Conservation (phyloP, 1,140 invertebrate species). For the Meloidogyne exigua region DNA sequence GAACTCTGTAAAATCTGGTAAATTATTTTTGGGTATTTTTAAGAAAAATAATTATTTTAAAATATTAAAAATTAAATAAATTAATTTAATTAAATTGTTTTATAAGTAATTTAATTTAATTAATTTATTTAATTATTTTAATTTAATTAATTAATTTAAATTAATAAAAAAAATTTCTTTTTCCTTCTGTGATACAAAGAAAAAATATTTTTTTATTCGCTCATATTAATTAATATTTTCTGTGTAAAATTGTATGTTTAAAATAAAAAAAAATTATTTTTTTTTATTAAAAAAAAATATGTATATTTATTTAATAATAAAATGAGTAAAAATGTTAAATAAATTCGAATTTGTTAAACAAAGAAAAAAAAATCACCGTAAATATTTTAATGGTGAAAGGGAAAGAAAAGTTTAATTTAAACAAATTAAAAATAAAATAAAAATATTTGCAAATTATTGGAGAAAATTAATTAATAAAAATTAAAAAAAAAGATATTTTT, state of each 20-base stretch:
- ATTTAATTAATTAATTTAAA: no score
- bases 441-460: not conserved
- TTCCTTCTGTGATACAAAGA: not conserved
- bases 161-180: not conserved
- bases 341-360: not conserved
- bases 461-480: no score
- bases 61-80: not conserved
- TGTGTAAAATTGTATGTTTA: not conserved
- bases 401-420: not conserved
- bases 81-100: no score
- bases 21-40: no score
- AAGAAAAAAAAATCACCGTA: not conserved
- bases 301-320: not conserved
- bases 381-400: no score
- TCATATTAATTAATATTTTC: not conserved
- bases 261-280: not conserved
- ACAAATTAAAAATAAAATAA: not conserved
- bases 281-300: no score
- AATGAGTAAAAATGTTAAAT: not conserved
- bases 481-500: no score
- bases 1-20: no score
- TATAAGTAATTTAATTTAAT: no score
- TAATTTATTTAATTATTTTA: no score
- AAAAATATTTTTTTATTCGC: not conserved
- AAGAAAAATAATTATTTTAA: not conserved